Base-by-base conservation (phyloP, 2,888 invertebrate species). In the Dicycla oo region DNA sequence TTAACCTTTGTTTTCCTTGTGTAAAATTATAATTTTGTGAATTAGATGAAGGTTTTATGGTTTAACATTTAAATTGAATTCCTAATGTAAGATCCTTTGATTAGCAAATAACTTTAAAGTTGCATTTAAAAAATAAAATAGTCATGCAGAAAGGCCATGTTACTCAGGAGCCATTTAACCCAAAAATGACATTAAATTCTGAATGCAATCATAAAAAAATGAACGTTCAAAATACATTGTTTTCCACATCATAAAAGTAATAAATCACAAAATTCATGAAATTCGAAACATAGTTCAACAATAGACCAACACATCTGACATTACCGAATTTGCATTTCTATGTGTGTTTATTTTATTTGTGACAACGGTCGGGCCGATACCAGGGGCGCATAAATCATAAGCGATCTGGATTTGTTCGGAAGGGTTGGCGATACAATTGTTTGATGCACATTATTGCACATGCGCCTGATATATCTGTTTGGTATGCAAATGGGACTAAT, bases 401-500 rank as follows among this genome's bases (percentile, higher is more conserved):
- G 89, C 91, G 91, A 93, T 93, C 91, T 92, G 93, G 93, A 92
- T 94, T 93, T 92, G 94, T 94, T 94, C 75, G 74, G 84, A 86
- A 86, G 86, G 86, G 86, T 87, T 84, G 81, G 67, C 81, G 86
- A 81, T 73, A 75, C 75, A 74, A 87, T 87, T 88, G 88, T 86
- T 86, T 84, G 84, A 87, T 83, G 81, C 85, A 80, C 75, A 80
- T 82, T 81, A 90, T 88, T 93, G 94, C 94, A 93, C 89, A 91
- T 92, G 93, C 91, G 86, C 75, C 75, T 93, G 94, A 95, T 94
- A 91, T 92, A 95, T 94, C 88, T 87, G 85, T 91, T 92, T 87
- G 82, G 87, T 91, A 96, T 95, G 95, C 94, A 94, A 94, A 96
- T 95, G 66, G 45, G 82, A 86, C 93, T 95, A 95, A 95, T 95